phyloP scores from a whole-genome alignment of 2,797 vertebrate species.

The Eleutherodactylus coqui region DNA sequence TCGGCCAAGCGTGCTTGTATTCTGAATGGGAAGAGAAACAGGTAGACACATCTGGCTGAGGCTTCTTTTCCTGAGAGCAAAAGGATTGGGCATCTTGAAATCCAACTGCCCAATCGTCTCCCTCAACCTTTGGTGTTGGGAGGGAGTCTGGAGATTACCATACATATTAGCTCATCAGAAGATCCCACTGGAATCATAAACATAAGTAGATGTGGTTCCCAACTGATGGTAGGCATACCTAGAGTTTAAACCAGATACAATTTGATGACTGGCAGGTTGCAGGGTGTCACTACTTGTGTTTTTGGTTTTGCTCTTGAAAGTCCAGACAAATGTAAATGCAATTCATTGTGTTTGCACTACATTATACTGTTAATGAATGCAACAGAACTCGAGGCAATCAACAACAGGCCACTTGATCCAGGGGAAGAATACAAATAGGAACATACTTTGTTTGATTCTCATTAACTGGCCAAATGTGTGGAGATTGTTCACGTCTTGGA shows the following conservation, averaged over 20 bases:
- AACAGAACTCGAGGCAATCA: not conserved
- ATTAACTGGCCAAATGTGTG: not conserved
- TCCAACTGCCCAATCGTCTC: too few species aligned
- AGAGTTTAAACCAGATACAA: not conserved
- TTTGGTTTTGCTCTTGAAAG: not conserved
- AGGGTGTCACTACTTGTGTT: not conserved
- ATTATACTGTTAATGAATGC: slow-evolving; percentile 7
- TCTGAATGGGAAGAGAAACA: too few species aligned
- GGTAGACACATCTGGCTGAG: too few species aligned
- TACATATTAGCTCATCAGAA: too few species aligned
- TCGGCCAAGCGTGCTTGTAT: too few species aligned
- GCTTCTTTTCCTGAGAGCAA: too few species aligned
- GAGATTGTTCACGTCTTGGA: slow-evolving; percentile 7
- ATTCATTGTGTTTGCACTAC: not conserved
- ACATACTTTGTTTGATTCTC: slow-evolving; percentile 1
- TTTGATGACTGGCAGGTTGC: not conserved
- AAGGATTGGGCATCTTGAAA: too few species aligned
- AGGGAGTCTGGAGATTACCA: too few species aligned
- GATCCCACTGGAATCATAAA: not conserved
- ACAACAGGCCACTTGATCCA: not conserved
- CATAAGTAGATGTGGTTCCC: not conserved
- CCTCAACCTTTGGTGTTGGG: too few species aligned
- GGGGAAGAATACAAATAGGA: not conserved
- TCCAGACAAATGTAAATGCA: not conserved
- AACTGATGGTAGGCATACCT: too few species aligned